Evolutionary conservation across 2,797 vertebrate genomes (phyloP), one percentile per base, ranked within the genome.

Genomic region (Intellagama lesueurii): DNA sequence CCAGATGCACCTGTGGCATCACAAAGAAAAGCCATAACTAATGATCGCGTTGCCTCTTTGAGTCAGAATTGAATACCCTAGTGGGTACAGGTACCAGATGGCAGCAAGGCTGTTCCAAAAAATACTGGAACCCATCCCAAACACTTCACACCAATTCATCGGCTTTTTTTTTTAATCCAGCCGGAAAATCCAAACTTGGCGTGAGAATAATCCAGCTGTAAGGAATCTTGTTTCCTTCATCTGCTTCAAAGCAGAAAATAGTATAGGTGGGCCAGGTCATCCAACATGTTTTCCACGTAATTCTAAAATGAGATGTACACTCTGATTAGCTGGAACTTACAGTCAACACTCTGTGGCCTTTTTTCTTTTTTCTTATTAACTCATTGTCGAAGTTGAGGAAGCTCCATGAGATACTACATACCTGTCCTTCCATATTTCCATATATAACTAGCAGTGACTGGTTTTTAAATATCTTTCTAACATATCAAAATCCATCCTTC

Each of bases 71-170:
- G 69, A 89, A 85, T 89, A 64, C 83, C 19, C 49, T 64, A 47
- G 76, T 80, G 88, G 82, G 68, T 73, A 32, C 17, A 72, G 83
- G 88, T 78, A 89, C 66, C 88, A 89, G 88, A 89, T 89, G 88
- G 88, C 70, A 64, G 35, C 16, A 85, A 72, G 76, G 68, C 68
- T 85, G 82, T 87, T 70, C 66, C 76, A 40, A 56, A 56, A 73
- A 84, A 79, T 14, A n/a, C 40, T 89, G 88, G 82, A 73, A 85
- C 68, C 85, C 72, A 19, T 85, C 88, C 66, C 88, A 85, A 85
- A 80, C 30, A 26, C 68, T 85, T 85, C 88, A 47, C 49, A 80
- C 40, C 30, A 26, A 85, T 60, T 84, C 66, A 60, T 64, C 12
- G 1, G 12, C 17, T 64, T 64, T 64, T 14, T 47, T 47, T 69